Percentiles rank a stretch among this genome's conserved stretches.
These are phyloP conservation scores for Hydropsyche betteni DNA, from an alignment of 2,888 invertebrate species.

Conservation along the genomic window DNA sequence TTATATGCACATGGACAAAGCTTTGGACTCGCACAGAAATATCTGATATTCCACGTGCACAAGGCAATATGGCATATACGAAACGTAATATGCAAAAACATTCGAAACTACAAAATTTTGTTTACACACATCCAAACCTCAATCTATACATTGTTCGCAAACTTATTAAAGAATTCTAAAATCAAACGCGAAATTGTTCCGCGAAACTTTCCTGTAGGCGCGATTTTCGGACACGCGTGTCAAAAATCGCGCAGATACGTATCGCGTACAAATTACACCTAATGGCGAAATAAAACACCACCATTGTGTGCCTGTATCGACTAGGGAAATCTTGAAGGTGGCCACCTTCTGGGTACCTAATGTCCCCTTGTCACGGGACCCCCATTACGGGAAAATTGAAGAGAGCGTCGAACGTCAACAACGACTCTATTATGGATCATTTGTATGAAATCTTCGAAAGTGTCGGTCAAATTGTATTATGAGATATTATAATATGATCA, in stretches of 20 bases:
- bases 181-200: too few species aligned
- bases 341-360: conserved; percentile 35
- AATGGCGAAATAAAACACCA: conserved; percentile 50
- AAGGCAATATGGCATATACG: not conserved
- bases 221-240: conserved; percentile 47
- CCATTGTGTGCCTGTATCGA: conserved; percentile 41
- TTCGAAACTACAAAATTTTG: too few species aligned
- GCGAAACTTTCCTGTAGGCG: not conserved
- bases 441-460: too few species aligned
- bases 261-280: conserved; percentile 49
- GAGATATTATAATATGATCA: too few species aligned
- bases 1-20: not conserved
- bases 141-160: too few species aligned
- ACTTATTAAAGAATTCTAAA: not conserved
- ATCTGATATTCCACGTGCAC: not conserved
- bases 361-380: conserved; percentile 48
- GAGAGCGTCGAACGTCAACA: conserved; percentile 48
- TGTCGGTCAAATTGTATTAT: too few species aligned
- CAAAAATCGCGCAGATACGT: conserved; percentile 51
- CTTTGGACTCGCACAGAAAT: not conserved
- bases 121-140: too few species aligned
- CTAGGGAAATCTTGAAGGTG: too few species aligned
- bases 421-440: conserved; percentile 44
- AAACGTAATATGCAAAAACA: too few species aligned
- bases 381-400: conserved; percentile 46